Evolutionary conservation across 2,113 vertebrate species (phyloP).

Genomic region (Orientallactaga bullata): DNA sequence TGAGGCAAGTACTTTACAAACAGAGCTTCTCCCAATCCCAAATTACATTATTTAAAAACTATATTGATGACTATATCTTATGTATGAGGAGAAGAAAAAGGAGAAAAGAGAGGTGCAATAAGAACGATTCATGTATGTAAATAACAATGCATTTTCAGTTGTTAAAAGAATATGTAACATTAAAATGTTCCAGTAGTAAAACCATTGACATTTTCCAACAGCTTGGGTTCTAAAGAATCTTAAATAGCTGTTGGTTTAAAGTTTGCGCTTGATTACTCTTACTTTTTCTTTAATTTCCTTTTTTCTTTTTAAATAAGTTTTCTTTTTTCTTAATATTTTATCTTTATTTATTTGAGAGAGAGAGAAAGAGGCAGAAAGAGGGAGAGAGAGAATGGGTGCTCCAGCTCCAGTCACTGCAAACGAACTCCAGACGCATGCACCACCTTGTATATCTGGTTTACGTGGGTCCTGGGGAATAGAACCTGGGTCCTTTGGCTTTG

Average conservation of each 20-base stretch:
- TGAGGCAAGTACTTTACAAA: too few relatives aligned
- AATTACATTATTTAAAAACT: background rate
- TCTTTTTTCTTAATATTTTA: too few relatives aligned
- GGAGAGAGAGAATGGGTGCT: too few relatives aligned
- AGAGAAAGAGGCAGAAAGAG: too few relatives aligned
- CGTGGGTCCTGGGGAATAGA: too few relatives aligned
- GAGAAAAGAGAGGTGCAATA: background rate
- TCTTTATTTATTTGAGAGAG: too few relatives aligned
- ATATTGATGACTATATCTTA: background rate
- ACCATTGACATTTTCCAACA: conserved; percentile 42
- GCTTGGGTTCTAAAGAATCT: conserved; percentile 45
- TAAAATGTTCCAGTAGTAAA: conserved; percentile 59
- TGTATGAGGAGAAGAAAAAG: conserved; percentile 7
- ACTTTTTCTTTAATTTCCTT: conserved; percentile 32
- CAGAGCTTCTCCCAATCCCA: too few relatives aligned
- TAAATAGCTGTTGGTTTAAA: conserved; percentile 52
- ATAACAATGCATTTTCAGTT: conserved; percentile 60
- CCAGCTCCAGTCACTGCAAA: too few relatives aligned
- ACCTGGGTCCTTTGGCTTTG: too few relatives aligned
- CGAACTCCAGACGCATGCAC: too few relatives aligned
- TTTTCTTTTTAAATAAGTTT: too few relatives aligned
- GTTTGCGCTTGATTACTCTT: conserved; percentile 38
- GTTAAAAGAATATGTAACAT: conserved; percentile 68
- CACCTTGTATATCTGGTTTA: too few relatives aligned
- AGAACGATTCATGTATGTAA: background rate